Base-by-base conservation (phyloP, 2,113 vertebrate species). In the Bucco capensis region DNA sequence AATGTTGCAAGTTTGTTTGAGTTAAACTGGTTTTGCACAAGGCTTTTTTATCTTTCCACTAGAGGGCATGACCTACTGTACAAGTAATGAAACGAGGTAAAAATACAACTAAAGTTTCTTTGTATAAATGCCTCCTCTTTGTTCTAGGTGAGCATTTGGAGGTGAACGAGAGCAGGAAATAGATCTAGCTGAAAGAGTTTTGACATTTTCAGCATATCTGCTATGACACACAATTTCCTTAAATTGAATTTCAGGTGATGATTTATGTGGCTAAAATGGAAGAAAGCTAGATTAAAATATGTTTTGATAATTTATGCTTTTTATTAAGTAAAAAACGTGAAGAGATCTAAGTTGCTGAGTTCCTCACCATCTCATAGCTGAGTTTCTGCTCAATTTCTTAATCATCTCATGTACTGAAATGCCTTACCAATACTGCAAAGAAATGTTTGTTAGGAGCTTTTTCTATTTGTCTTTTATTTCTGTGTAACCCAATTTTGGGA, bases 11-110 rank as follows among this genome's bases (percentile, higher is more conserved):
- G 10, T 65, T 88, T 67, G 21, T 80, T 88, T 71, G 70, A 74
- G 35, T 74, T 42, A 6, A 49, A 37, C 27, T 83, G 0, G 19
- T 83, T 88, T 89, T 94, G 47, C 44, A 42, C 19, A 30, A 71
- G 23, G 21, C 17, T 54, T 61, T 86, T 79, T 76, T 66, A 35
- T 87, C 33, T 92, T 94, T 70, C 91, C 87, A 92, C 89, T 89
- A 94, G 89, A 94, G 93, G 89, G 65, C 93, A 84, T 37, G 62
- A n/a, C 86, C 24, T 92, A 38, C 83, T 85, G 50, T 72, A 49
- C 44, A 84, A 87, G 58, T 62, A 47, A 9, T 74, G 28, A 65
- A 88, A 87, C 40, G 5, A 94, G 27, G 11, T 86, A 71, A 90
- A 95, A 93, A 73, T 49, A 30, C 8, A 77, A 64, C 25, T 46